Conservation (phyloP, 2,113 vertebrate genomes). For the Holacanthus passer region DNA sequence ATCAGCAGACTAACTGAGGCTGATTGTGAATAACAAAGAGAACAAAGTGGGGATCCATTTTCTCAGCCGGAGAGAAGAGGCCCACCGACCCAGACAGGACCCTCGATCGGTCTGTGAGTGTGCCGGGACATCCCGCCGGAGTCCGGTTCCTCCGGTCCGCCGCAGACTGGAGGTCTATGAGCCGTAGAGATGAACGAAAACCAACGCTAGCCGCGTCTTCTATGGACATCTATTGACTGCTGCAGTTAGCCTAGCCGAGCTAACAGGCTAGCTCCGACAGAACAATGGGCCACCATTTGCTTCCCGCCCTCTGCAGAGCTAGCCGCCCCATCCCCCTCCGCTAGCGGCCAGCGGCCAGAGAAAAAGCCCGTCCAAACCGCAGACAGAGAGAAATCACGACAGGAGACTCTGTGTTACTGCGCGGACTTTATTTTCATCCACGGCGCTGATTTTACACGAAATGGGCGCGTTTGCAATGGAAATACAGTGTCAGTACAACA, state of each 20-base stretch:
- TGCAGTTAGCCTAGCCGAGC: slow-evolving; percentile 69
- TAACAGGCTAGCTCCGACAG: slow-evolving; percentile 69
- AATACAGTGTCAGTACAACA: background rate
- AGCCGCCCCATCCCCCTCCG: slow-evolving; percentile 63
- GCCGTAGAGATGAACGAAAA: background rate
- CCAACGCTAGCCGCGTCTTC: slow-evolving; percentile 4
- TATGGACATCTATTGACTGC: background rate
- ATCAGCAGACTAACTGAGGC: background rate
- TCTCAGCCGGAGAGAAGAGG: slow-evolving; percentile 16
- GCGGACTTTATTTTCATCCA: background rate
- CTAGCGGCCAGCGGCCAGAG: background rate
- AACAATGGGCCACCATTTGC: slow-evolving; percentile 85
- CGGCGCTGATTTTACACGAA: background rate
- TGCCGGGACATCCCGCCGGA: background rate
- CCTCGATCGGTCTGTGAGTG: accelerated
- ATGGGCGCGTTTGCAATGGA: slow-evolving; percentile 12
- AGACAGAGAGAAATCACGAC: background rate
- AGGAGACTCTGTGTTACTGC: accelerated
- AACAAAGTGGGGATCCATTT: slow-evolving; percentile 65
- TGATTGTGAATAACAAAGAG: slow-evolving; percentile 64
- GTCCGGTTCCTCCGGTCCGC: background rate
- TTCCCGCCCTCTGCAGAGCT: slow-evolving; percentile 82
- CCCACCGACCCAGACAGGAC: background rate
- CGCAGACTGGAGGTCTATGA: accelerated
- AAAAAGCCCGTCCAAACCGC: background rate